A percentile compares a stretch with the other conserved stretches of the same genome.
Conservation (phyloP, 1,140 invertebrate species). For the Apocrypta bakeri region DNA sequence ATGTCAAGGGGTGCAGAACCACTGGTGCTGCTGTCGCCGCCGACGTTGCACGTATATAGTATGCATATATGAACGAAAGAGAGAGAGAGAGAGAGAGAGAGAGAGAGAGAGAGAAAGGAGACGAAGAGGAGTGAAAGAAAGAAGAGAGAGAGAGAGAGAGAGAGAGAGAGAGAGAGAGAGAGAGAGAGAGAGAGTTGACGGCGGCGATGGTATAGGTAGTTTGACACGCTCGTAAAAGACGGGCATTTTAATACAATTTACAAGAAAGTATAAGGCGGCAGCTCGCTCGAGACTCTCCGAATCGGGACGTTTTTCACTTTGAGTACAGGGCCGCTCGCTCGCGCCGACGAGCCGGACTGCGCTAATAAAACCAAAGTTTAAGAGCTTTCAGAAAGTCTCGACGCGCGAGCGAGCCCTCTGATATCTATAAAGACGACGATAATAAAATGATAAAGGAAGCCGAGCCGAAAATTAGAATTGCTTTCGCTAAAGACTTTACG, state of each 20-base stretch:
- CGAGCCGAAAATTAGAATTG: slow-evolving; percentile 54
- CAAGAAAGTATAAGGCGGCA: slow-evolving; percentile 65
- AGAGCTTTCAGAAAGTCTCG: slow-evolving; percentile 50
- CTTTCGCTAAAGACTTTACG: slow-evolving; percentile 51
- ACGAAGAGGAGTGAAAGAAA: too few species aligned
- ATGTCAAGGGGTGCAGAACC: slow-evolving; percentile 64
- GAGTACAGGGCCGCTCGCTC: slow-evolving; percentile 15
- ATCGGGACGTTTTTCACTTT: slow-evolving; percentile 51
- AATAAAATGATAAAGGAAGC: slow-evolving; percentile 55
- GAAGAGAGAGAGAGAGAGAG: slow-evolving; percentile 40
- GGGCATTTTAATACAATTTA: slow-evolving; percentile 74
- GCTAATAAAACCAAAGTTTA: slow-evolving; percentile 54
- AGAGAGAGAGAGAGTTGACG: slow-evolving; percentile 43
- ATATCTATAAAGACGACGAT: slow-evolving; percentile 53
- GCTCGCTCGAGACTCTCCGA: slow-evolving; percentile 43
- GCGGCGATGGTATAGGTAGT: slow-evolving; percentile 68
- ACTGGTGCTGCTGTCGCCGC: slow-evolving; percentile 40
- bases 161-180: slow-evolving; percentile 25
- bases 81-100: slow-evolving; percentile 45
- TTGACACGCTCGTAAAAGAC: slow-evolving; percentile 74
- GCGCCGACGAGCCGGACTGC: slow-evolving; percentile 36
- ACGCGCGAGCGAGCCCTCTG: slow-evolving; percentile 24
- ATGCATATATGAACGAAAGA: slow-evolving; percentile 1
- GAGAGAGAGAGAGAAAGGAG: slow-evolving; percentile 44
- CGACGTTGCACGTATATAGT: slow-evolving; percentile 15